Percentiles rank a stretch among this genome's conserved stretches.
These are phyloP conservation scores for Manduca sexta DNA, from an alignment of 1,140 invertebrate genomes.

Conservation along the genomic window DNA sequence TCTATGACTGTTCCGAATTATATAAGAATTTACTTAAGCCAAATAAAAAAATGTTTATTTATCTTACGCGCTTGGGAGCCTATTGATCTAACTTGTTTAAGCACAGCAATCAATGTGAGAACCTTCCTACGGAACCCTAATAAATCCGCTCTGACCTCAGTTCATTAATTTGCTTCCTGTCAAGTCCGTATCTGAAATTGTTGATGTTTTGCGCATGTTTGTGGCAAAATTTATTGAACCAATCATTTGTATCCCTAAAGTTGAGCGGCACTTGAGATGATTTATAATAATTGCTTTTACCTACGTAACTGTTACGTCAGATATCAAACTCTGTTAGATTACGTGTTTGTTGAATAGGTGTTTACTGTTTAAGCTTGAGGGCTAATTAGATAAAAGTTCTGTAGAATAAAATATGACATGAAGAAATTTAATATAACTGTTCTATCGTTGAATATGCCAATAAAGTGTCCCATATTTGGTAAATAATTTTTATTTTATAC, in stretches of 20 bases:
- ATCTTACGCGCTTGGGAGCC: constrained; percentile 9
- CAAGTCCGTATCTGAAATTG: constrained; percentile 51
- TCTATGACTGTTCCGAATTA: no score
- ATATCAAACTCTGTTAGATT: not conserved
- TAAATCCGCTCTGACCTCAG: constrained; percentile 48
- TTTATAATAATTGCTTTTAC: constrained; percentile 25
- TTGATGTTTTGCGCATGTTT: constrained; percentile 56
- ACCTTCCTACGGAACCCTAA: constrained; percentile 30
- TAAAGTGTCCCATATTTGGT: no score
- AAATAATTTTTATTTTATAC: no score
- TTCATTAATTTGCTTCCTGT: constrained; percentile 53
- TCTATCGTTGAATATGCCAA: no score
- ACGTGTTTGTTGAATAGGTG: not conserved
- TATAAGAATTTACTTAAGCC: no score
- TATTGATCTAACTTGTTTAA: constrained; percentile 14
- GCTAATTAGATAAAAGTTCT: not conserved
- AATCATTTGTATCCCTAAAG: constrained; percentile 36
- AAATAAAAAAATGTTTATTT: no score
- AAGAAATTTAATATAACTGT: not conserved
- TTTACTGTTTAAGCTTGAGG: not conserved
- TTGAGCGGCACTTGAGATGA: constrained; percentile 24
- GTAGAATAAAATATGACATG: not conserved
- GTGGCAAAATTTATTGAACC: constrained; percentile 41
- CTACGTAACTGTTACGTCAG: not conserved
- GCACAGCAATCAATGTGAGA: constrained; percentile 31